Conservation (phyloP, 2,113 vertebrate species). For the Solea senegalensis region DNA sequence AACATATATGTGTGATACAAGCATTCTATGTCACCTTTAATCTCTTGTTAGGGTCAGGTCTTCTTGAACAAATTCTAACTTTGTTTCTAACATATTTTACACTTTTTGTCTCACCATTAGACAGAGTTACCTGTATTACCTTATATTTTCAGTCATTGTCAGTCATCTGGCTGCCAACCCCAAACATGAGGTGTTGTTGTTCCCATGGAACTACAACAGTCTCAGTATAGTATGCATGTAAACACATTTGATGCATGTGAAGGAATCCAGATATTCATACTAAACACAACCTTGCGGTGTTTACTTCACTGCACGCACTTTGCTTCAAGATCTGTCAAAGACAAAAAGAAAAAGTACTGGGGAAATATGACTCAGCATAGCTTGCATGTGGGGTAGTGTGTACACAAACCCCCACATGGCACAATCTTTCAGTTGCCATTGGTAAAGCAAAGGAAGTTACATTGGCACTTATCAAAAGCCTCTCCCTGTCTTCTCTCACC, state of each 20-base stretch:
- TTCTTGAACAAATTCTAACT: too few relatives aligned
- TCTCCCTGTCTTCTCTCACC: slow-evolving; percentile 29
- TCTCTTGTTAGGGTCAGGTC: too few relatives aligned
- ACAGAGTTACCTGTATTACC: too few relatives aligned
- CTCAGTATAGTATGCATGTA: neutral
- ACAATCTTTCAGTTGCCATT: slow-evolving; percentile 36
- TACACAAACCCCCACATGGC: slow-evolving; percentile 37
- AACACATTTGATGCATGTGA: neutral
- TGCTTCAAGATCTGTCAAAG: neutral
- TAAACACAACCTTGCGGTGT: slow-evolving; percentile 6
- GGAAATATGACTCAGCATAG: slow-evolving; percentile 25
- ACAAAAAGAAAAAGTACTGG: neutral
- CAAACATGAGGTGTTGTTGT: neutral
- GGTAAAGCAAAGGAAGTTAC: slow-evolving; percentile 40
- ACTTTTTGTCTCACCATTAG: too few relatives aligned
- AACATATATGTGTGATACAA: too few relatives aligned
- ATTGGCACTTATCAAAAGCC: slow-evolving; percentile 45
- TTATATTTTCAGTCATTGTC: too few relatives aligned
- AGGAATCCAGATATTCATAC: neutral
- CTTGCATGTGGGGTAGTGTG: neutral
- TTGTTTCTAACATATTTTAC: too few relatives aligned
- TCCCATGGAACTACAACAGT: neutral
- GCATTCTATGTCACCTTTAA: too few relatives aligned
- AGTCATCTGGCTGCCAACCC: neutral
- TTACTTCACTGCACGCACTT: neutral